These are phyloP conservation scores for Sipha flava DNA, from an alignment of 1,140 invertebrate genomes.

Conservation along the genomic window DNA sequence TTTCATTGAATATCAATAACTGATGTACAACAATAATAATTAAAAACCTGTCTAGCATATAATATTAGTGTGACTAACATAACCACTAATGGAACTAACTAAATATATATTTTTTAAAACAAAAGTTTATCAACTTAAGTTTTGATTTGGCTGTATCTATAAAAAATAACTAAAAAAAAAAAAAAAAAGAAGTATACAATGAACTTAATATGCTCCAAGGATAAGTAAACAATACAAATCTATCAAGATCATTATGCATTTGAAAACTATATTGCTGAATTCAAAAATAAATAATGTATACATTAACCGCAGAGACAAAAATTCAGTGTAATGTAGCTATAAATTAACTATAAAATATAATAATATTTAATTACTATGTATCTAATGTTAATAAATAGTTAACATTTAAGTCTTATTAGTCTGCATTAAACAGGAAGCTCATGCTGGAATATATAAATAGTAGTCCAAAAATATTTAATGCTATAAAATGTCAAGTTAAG, in stretches of 20 bases:
- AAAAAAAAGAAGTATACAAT: neutral
- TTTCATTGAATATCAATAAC: too few species aligned
- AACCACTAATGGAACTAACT: too few species aligned
- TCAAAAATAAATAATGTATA: neutral
- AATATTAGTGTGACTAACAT: too few species aligned
- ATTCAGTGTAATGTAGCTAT: neutral
- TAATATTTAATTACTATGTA: neutral
- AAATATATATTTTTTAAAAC: neutral
- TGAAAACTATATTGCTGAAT: neutral
- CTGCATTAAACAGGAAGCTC: neutral
- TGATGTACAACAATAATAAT: too few species aligned
- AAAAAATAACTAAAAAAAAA: neutral
- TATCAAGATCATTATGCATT: neutral
- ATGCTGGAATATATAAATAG: conserved; percentile 1
- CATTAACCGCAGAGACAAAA: neutral
- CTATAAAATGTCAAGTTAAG: neutral
- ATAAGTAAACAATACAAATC: neutral
- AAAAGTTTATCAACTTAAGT: neutral
- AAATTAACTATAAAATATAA: neutral
- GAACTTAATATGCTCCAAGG: neutral
- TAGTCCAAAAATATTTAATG: neutral
- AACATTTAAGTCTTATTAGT: conserved; percentile 14
- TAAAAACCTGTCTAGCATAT: too few species aligned
- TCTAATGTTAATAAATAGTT: neutral
- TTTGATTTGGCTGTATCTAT: neutral